Conservation (phyloP, 2,113 vertebrate genomes). For the Lichenostomus cassidix region DNA sequence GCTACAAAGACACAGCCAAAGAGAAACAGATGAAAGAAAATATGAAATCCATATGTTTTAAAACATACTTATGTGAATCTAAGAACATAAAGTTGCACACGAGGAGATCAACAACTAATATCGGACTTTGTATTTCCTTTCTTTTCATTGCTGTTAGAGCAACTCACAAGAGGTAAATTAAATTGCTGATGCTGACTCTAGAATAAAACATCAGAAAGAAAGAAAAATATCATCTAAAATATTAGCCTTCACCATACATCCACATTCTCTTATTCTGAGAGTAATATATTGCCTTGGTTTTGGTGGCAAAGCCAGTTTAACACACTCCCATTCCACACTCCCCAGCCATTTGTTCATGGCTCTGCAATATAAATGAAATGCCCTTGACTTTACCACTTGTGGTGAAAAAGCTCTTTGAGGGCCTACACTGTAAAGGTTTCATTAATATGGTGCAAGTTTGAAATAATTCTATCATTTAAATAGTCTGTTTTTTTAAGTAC, state of each 20-base stretch:
- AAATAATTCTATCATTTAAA: neutral
- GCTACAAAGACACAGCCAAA: accelerated
- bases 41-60: neutral
- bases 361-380: neutral
- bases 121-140: neutral
- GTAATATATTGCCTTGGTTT: neutral
- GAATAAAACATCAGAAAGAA: neutral
- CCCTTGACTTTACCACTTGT: neutral
- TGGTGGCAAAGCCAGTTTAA: neutral
- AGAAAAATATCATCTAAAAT: no score
- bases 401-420: neutral
- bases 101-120: neutral
- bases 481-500: neutral
- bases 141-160: neutral
- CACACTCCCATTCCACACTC: neutral
- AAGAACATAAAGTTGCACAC: neutral
- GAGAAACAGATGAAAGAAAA: neutral
- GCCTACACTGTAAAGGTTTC: neutral
- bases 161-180: neutral
- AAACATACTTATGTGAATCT: neutral
- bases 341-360: neutral
- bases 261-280: neutral
- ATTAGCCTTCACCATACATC: neutral
- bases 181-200: neutral
- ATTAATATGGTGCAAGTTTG: neutral